Percentiles rank a stretch among this genome's conserved stretches.
Conservation (phyloP, 2,888 invertebrate species). For the Archaeoteleia sp. region DNA sequence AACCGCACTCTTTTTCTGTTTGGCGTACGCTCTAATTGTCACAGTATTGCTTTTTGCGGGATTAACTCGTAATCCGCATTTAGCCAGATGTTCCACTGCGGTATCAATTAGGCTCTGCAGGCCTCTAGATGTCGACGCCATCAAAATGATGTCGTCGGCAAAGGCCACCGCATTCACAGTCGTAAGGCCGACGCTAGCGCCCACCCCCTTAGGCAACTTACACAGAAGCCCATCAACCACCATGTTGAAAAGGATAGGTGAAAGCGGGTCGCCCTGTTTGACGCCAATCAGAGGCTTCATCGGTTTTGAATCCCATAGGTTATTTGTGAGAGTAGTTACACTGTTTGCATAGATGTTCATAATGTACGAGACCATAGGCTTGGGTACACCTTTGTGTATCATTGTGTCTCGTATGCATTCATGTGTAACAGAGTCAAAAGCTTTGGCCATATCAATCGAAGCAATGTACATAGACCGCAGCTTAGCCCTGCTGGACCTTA, state of each 20-base stretch:
- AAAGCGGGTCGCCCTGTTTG: slow-evolving; percentile 53
- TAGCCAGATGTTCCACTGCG: slow-evolving; percentile 30
- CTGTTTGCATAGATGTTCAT: not conserved
- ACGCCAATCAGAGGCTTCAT: slow-evolving; percentile 36
- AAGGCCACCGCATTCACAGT: slow-evolving; percentile 40
- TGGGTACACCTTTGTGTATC: too few relatives aligned
- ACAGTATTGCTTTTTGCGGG: slow-evolving; percentile 60
- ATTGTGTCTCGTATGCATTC: too few relatives aligned
- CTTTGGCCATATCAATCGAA: slow-evolving; percentile 19
- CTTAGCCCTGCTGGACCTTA: not conserved
- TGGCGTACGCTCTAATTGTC: slow-evolving; percentile 58
- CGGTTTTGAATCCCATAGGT: too few relatives aligned
- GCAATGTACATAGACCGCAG: slow-evolving; percentile 27
- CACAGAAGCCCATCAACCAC: slow-evolving; percentile 3
- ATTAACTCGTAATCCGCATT: slow-evolving; percentile 56
- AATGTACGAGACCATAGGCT: not conserved
- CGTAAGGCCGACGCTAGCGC: slow-evolving; percentile 3
- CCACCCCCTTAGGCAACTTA: slow-evolving; percentile 20
- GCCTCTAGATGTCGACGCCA: slow-evolving; percentile 50
- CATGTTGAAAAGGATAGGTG: slow-evolving; percentile 10
- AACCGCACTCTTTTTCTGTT: slow-evolving; percentile 28
- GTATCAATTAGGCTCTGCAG: slow-evolving; percentile 19
- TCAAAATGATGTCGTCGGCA: slow-evolving; percentile 47
- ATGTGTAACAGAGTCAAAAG: slow-evolving; percentile 32
- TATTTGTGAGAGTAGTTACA: not conserved